Conservation (phyloP, 2,113 vertebrate genomes). For the Sialia sialis region DNA sequence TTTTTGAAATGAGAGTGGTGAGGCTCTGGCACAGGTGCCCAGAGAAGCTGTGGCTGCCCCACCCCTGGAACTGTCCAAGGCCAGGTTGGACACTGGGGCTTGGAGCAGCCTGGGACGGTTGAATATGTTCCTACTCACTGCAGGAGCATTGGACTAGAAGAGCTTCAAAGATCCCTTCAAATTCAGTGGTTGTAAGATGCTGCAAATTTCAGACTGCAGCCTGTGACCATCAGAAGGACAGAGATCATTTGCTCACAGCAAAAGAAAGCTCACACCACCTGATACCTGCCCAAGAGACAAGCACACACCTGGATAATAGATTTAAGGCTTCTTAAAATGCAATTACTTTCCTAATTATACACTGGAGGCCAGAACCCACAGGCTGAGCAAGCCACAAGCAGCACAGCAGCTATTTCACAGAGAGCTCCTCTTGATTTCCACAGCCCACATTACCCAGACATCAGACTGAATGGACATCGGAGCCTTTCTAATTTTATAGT, state of each 20-base stretch:
- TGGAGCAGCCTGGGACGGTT: not conserved
- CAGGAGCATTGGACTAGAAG: not conserved
- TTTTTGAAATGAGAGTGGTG: not conserved
- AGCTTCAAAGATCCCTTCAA: not conserved
- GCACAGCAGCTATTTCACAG: not conserved
- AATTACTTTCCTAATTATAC: not conserved
- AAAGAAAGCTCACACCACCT: not conserved
- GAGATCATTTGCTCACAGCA: not conserved
- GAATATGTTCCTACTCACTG: not conserved
- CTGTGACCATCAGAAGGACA: rapidly evolving
- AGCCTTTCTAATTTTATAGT: not conserved
- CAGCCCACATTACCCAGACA: not conserved
- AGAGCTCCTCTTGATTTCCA: not conserved
- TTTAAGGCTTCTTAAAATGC: not conserved
- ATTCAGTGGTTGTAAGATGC: not conserved
- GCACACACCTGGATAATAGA: not conserved
- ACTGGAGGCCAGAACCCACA: not conserved
- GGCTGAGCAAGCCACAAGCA: not conserved
- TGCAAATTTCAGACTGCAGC: not conserved
- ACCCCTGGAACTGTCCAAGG: not conserved
- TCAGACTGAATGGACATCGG: not conserved
- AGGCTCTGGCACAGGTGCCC: not conserved
- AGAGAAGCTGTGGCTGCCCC: not conserved
- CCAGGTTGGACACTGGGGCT: not conserved
- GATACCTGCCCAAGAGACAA: not conserved